These are phyloP conservation scores for Danaus chrysippus DNA, from an alignment of 2,888 invertebrate genomes.

Conservation along the genomic window DNA sequence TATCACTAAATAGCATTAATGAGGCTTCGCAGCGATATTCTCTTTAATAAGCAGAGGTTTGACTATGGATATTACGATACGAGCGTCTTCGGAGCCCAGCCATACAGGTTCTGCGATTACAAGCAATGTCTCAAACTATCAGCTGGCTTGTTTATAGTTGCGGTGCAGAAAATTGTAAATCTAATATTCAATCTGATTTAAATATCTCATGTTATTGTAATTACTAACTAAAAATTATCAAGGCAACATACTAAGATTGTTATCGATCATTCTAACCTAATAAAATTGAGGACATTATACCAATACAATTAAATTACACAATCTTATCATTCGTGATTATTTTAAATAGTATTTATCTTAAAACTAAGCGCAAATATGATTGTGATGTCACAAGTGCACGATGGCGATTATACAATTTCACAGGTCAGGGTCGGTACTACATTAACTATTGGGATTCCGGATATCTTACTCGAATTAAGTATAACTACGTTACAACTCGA, in stretches of 20 bases:
- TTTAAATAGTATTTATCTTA: slow-evolving; percentile 24
- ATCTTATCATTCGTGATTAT: slow-evolving; percentile 23
- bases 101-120: slow-evolving; percentile 72
- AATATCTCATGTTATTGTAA: slow-evolving; percentile 22
- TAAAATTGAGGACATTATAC: slow-evolving; percentile 19
- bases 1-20: slow-evolving; percentile 74
- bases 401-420: slow-evolving; percentile 29
- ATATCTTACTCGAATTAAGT: slow-evolving; percentile 14
- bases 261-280: slow-evolving; percentile 26
- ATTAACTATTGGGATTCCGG: slow-evolving; percentile 1
- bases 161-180: slow-evolving; percentile 63
- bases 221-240: slow-evolving; percentile 27
- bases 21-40: slow-evolving; percentile 74
- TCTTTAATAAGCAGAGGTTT: slow-evolving; percentile 73
- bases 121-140: slow-evolving; percentile 73
- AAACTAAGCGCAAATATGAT: slow-evolving; percentile 30
- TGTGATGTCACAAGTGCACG: slow-evolving; percentile 40
- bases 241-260: slow-evolving; percentile 24
- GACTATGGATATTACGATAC: slow-evolving; percentile 64
- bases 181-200: slow-evolving; percentile 29
- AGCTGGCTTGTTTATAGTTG: slow-evolving; percentile 73
- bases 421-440: slow-evolving; percentile 20
- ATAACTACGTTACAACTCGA: slow-evolving; percentile 7
- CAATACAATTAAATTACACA: slow-evolving; percentile 21
- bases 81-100: slow-evolving; percentile 59